Percentiles rank a stretch among this genome's conserved stretches.
Evolutionary conservation across 2,888 invertebrate species (phyloP).

Genomic region (Drosophila greeni): DNA sequence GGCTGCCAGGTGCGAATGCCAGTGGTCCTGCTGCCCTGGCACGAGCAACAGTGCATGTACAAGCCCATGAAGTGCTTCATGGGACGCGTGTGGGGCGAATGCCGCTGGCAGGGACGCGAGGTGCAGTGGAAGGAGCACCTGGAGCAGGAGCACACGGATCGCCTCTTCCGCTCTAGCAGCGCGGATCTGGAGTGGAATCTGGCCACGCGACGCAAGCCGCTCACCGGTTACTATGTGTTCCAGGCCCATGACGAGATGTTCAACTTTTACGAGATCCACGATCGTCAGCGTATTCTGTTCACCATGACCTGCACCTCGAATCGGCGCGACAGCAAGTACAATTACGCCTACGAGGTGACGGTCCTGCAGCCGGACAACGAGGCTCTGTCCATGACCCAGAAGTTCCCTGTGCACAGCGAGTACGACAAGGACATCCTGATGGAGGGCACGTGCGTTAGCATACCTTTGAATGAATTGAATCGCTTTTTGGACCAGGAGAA

Average conservation of each 20-base stretch:
- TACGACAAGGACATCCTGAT: conserved; percentile 76
- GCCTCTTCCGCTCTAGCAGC: conserved; percentile 74
- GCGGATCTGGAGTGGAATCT: conserved; percentile 75
- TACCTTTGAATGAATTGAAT: conserved; percentile 70
- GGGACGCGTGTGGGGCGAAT: conserved; percentile 80
- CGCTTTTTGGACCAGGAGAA: conserved; percentile 74
- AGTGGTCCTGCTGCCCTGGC: conserved; percentile 80
- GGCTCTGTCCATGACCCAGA: conserved; percentile 75
- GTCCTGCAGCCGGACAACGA: conserved; percentile 75
- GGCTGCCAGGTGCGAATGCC: conserved; percentile 82
- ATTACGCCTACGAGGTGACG: conserved; percentile 77
- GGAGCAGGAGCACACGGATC: conserved; percentile 80
- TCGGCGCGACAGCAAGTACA: conserved; percentile 71
- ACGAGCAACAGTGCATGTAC: conserved; percentile 78
- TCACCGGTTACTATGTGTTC: conserved; percentile 77
- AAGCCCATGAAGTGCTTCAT: conserved; percentile 78
- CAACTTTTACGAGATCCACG: conserved; percentile 78
- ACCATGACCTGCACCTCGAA: conserved; percentile 78
- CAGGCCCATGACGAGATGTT: conserved; percentile 77
- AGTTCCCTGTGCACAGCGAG: conserved; percentile 78
- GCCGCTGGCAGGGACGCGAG: conserved; percentile 82
- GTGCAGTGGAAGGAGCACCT: conserved; percentile 83
- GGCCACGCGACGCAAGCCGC: conserved; percentile 68
- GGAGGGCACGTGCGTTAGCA: conserved; percentile 77
- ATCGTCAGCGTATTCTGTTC: conserved; percentile 75